These are phyloP conservation scores for Entomobrya proxima DNA, from an alignment of 2,888 invertebrate genomes.

Conservation along the genomic window DNA sequence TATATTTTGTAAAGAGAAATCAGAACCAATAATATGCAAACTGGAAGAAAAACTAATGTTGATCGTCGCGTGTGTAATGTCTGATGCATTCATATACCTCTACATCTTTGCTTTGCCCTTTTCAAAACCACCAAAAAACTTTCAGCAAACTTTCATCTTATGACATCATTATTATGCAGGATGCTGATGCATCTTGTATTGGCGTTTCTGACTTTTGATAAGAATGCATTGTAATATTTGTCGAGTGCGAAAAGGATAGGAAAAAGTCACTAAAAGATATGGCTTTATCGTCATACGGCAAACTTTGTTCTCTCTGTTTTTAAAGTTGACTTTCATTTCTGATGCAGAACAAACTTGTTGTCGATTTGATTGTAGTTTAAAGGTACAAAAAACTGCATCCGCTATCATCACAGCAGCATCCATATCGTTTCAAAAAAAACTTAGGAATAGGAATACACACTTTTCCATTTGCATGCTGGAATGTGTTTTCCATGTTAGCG, in stretches of 20 bases:
- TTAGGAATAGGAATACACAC: not conserved
- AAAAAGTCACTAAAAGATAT: not conserved
- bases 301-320: not conserved
- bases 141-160: not conserved
- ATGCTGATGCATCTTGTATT: not conserved
- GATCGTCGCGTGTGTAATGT: not conserved
- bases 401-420: not conserved
- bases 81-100: not conserved
- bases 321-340: constrained; percentile 48
- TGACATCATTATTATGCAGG: not conserved
- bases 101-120: not conserved
- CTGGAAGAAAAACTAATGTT: constrained; percentile 21
- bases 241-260: not conserved
- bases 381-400: constrained; percentile 32
- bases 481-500: constrained; percentile 36
- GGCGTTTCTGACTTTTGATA: not conserved
- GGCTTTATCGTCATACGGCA: not conserved
- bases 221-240: not conserved
- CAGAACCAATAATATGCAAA: constrained; percentile 61
- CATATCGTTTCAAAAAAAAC: not conserved
- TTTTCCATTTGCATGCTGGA: not conserved
- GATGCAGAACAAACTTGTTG: constrained; percentile 52
- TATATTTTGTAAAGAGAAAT: constrained; percentile 36
- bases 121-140: not conserved
- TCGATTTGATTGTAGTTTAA: not conserved